Evolutionary conservation across 1,140 invertebrate species (phyloP), one percentile per base, ranked within the genome.

Genomic region (Thalassaphorura encarpata): DNA sequence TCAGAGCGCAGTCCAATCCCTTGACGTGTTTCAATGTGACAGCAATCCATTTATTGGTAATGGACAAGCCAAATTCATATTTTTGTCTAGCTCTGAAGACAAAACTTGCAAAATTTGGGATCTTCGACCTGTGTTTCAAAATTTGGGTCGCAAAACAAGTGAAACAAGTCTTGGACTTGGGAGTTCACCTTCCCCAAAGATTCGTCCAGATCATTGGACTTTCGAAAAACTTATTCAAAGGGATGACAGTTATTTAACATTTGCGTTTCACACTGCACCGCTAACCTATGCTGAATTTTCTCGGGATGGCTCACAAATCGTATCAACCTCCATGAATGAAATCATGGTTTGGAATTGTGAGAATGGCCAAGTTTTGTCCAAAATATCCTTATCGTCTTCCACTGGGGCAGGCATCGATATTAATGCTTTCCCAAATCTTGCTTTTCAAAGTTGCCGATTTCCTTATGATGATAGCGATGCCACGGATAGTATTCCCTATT

Each of bases 41-140:
- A 28, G 26, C 13, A 36, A 60, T 21, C 33, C 29, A 23, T 15
- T 36, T 21, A 27, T 24, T 48, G 33, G 45, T 41, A n/a, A 48
- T 53, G n/a, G 19, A 26, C 27, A 54, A 40, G 8, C 50, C 61
- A 28, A 56, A 52, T 48, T 21, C 23, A 13, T 41, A 54, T 21
- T 69, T 33, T 47, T 64, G 13, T 64, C 67, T 11, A 56, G 74
- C 1, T 74, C 72, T 18, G 71, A 76, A 64, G 73, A 77, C 65
- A 71, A 73, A 29, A 74, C 72, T 23, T 74, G 76, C 2, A 77
- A 76, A 68, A 69, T 78, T 23, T 78, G 75, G 74, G 70, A 75
- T 57, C 62, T 76, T 21, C 49, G 53, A 49, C 18, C 42, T 6
- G 51, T 62, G 2, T 31, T 64, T 47, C 6, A 47, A 27, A 21